Base-by-base conservation (phyloP, 2,797 vertebrate species). In the Oreochromis grahami region DNA sequence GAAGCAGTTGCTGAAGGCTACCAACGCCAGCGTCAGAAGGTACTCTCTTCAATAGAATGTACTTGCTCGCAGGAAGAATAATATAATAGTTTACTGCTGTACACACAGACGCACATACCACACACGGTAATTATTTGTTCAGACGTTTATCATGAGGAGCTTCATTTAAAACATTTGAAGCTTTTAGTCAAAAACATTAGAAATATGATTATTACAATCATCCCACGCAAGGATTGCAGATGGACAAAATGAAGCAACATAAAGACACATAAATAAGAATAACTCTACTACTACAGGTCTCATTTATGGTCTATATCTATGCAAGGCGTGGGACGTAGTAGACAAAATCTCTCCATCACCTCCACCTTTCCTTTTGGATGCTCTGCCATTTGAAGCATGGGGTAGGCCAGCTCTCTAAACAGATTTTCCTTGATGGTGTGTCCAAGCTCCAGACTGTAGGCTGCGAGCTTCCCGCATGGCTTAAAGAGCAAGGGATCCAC, bases 1-100 rank as follows among this genome's bases (percentile, higher is more conserved):
- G 97, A 98, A 83, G 98, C 95, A 0, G 96, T 97, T 6, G 98
- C 98, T 0, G 97, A 98, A 0, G 99, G 99, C 1, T 99, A 98
- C 92, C 98, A 99, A 91, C 96, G 97, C 60, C 98, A 99, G 84
- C 97, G 96, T 1, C 94, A 97, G 87, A 96, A 97, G 97, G 98
- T 99, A 88, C 0, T 2, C 13, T 7, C 17, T 34, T 51, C 3
- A 45, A 24, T 34, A 29, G 32, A 50, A 76, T 78, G 21, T 43
- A 17, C n/a, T 0, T 5, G 7, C 45, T 21, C 7, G 21, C 13
- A 78, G 48, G 15, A 63, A 51, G 29, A 79, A 48, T 74, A 74
- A 32, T 48, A 48, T 72, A n/a, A 50, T 48, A 74, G 17, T n/a
- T 74, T 74, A 74, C 45, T 34, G 26, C 43, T 51, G 26, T 50